Evolutionary conservation across 2,797 vertebrate species (phyloP), one percentile per base, ranked within the genome.

Genomic region (Aythya fuligula): DNA sequence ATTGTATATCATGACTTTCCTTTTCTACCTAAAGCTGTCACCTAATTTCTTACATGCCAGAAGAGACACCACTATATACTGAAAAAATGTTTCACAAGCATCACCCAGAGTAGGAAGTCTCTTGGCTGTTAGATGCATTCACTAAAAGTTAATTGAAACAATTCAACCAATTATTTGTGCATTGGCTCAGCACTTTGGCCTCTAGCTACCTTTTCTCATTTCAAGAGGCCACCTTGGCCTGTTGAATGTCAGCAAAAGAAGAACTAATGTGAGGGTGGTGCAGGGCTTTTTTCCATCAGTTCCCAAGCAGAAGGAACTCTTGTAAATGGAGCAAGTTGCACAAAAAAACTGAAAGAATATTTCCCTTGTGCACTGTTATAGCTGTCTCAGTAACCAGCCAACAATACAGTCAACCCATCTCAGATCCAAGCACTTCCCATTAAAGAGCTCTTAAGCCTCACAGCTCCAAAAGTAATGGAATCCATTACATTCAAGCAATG

Each of bases 391-490:
- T 85, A 87, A 75, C 66, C 60, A 85, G 88, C 57, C 45, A 69
- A 82, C 6, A 14, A 79, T 49, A 62, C 13, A 71, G 71, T 69
- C 73, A 87, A 85, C 86, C 47, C 53, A 65, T 54, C 69, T 74
- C 92, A 85, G 71, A 89, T 62, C 86, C 84, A 91, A 88, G 73
- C 60, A 87, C 51, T 86, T 93, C 66, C 69, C 60, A 77, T 67
- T 82, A 85, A 79, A 89, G 77, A 90, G 62, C 74, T 93, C 88
- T 91, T 93, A 91, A 73, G 67, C 62, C 64, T 77, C 75, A 71
- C 27, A 91, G 86, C n/a, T 71, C 30, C 67, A 82, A 62, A 87
- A 93, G 53, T 82, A 90, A 96, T 71, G 81, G 74, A 91, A 90
- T 90, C 71, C 60, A 85, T 85, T 76, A 87, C 51, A 39, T 5